phyloP scores from a whole-genome alignment of 2,888 invertebrate species.

The Sepiola atlantica region DNA sequence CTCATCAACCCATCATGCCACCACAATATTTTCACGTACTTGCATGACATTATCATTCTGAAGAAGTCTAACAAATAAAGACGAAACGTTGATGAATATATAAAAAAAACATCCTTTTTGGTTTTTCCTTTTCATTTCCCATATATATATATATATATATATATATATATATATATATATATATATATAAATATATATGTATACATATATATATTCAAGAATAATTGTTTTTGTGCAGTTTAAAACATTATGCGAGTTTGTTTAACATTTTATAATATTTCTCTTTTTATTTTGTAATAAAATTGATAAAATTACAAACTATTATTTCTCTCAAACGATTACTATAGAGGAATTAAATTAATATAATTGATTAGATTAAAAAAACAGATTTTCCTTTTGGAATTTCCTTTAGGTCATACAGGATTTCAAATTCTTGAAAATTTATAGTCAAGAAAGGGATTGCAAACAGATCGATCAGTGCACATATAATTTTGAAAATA shows the following conservation, averaged over 20 bases:
- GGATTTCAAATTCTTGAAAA: not conserved
- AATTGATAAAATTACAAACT: not conserved
- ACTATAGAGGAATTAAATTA: not conserved
- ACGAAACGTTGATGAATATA: too few relatives aligned
- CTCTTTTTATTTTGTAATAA: slow-evolving; percentile 14
- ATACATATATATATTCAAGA: not conserved
- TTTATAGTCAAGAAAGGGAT: not conserved
- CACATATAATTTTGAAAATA: too few relatives aligned
- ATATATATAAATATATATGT: too few relatives aligned
- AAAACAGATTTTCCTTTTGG: not conserved
- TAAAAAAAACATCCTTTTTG: too few relatives aligned
- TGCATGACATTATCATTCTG: too few relatives aligned
- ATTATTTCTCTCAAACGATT: not conserved
- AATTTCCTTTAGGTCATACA: slow-evolving; percentile 1
- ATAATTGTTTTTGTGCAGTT: not conserved
- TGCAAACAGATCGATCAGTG: too few relatives aligned
- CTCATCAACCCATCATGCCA: too few relatives aligned
- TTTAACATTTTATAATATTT: too few relatives aligned
- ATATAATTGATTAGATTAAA: slow-evolving; percentile 9
- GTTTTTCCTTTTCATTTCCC: too few relatives aligned
- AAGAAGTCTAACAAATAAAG: too few relatives aligned
- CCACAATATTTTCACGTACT: too few relatives aligned
- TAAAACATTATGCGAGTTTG: not conserved
- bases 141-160: not conserved
- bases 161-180: too few relatives aligned